Evolutionary conservation across 2,113 vertebrate species (phyloP), one percentile per base, ranked within the genome.

Genomic region (Halichoeres trimaculatus): DNA sequence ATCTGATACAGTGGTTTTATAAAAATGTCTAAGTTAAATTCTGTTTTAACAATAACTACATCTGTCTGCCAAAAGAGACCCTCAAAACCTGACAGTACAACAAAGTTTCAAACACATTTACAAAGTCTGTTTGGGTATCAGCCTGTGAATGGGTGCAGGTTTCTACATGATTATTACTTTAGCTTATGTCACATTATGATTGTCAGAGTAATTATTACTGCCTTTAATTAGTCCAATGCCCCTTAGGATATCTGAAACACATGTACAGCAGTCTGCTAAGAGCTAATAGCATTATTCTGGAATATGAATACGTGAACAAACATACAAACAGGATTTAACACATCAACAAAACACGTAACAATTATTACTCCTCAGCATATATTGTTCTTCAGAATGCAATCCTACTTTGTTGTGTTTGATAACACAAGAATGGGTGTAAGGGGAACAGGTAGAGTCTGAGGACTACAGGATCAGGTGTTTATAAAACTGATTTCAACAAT

Each of bases 191-290:
- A 50, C 52, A 50, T 36, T 24, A 22, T 43, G 75, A 85, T 63
- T 74, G 73, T 83, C 66, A 54, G 20, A 61, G 20, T 59, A 69
- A 53, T 8, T 4, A 1, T 57, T 47, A 22, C 24, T 48, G 8
- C 6, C 47, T 45, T 26, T 51, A 12, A 20, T 19, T 4, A 56
- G 22, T 26, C 43, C 36, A 54, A 12, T 8, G 24, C 24, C 52
- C n/a, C 17, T 19, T 6, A 9, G 26, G 34, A 47, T 38, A 48
- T 54, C 65, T 17, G 62, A 30, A 22, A 61, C 43, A 43, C 10
- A 9, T 58, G 11, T 62, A 8, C 55, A 73, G 61, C 67, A 66
- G 56, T 47, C 72, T 35, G 64, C 70, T 55, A 51, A 66, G 63
- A 76, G 56, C 41, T 10, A 43, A 62, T 40, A 12, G 61, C 57